phyloP scores from a whole-genome alignment of 2,113 vertebrate species.

The Eulemur macaco region DNA sequence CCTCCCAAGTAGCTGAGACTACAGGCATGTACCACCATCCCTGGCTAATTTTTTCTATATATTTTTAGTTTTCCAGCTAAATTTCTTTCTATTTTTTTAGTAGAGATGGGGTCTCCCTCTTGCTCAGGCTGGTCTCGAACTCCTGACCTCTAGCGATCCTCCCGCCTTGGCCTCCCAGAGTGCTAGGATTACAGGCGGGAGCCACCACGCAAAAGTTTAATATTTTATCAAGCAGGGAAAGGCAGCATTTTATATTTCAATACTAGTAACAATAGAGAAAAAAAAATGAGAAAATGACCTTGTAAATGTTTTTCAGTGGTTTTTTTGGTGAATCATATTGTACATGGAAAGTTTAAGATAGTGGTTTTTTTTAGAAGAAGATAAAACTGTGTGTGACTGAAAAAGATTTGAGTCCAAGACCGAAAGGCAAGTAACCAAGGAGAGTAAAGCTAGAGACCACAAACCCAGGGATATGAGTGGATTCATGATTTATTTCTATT shows the following conservation, averaged over 20 bases:
- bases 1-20: no score
- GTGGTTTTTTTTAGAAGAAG: background rate
- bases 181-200: no score
- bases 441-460: background rate
- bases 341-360: background rate
- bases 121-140: no score
- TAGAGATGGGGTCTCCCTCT: no score
- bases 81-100: no score
- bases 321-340: background rate
- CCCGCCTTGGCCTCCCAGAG: no score
- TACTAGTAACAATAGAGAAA: background rate
- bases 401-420: background rate
- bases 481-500: background rate
- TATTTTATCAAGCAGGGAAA: slow-evolving; percentile 20
- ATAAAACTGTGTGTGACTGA: background rate
- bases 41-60: no score
- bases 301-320: background rate
- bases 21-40: no score
- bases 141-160: no score
- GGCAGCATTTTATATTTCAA: background rate
- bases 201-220: background rate
- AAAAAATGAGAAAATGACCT: background rate
- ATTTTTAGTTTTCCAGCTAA: no score
- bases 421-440: background rate
- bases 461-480: background rate